Percentiles rank a stretch among this genome's conserved stretches.
These are phyloP conservation scores for Caenorhabditis brenneri DNA, from an alignment of 1,140 invertebrate genomes.

Conservation along the genomic window DNA sequence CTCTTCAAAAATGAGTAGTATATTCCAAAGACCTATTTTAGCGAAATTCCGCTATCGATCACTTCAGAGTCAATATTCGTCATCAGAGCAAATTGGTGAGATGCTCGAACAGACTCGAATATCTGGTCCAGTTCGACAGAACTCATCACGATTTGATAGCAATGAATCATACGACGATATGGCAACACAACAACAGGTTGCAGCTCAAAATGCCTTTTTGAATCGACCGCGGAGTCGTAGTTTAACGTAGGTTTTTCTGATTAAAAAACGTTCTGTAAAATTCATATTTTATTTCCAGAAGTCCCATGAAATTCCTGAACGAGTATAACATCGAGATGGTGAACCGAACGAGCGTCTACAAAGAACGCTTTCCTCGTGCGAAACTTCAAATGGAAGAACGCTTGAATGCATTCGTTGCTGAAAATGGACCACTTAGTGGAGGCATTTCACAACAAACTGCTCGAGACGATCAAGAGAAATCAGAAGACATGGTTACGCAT, in stretches of 20 bases:
- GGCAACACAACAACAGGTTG: conserved; percentile 35
- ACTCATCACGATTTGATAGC: conserved; percentile 71
- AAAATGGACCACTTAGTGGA: conserved; percentile 64
- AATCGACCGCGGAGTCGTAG: conserved; percentile 65
- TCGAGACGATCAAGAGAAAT: not conserved
- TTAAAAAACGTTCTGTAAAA: too few species aligned
- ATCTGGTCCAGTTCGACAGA: conserved; percentile 59
- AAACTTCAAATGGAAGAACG: conserved; percentile 74
- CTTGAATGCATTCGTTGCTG: conserved; percentile 72
- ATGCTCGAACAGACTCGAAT: conserved; percentile 72
- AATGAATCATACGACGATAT: conserved; percentile 72
- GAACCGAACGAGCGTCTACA: conserved; percentile 72
- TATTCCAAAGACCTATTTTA: conserved; percentile 18
- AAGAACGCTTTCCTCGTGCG: conserved; percentile 74
- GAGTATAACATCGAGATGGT: conserved; percentile 60
- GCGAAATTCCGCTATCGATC: not conserved
- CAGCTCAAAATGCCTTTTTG: conserved; percentile 28
- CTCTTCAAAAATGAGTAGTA: not conserved
- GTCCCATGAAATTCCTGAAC: conserved; percentile 60
- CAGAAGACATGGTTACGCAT: not conserved
- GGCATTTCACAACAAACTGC: conserved; percentile 35
- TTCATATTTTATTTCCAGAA: conserved; percentile 64
- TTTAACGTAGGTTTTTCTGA: conserved; percentile 73
- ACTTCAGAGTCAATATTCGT: conserved; percentile 74
- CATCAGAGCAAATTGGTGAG: conserved; percentile 73